phyloP scores from a whole-genome alignment of 2,888 invertebrate species.

The Amblyteles armatorius region DNA sequence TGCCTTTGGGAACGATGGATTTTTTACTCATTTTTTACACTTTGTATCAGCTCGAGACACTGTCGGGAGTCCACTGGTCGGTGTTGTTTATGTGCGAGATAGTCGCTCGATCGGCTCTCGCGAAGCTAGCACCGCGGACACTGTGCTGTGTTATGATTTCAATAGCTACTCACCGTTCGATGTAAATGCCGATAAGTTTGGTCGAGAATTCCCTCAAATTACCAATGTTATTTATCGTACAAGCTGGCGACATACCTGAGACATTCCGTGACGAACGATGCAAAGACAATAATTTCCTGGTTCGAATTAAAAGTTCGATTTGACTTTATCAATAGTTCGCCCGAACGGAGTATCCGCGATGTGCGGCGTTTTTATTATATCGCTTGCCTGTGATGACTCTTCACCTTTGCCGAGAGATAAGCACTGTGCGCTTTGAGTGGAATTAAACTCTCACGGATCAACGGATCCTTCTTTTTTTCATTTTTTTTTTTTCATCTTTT shows the following conservation, averaged over 20 bases:
- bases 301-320: conserved; percentile 70
- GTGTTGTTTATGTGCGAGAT: conserved; percentile 33
- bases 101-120: conserved; percentile 6
- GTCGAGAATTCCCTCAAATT: background rate
- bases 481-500: background rate
- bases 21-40: conserved; percentile 57
- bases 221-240: conserved; percentile 3
- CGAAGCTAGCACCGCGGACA: background rate
- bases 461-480: conserved; percentile 37
- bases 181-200: background rate
- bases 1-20: background rate
- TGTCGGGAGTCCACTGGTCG: conserved; percentile 32
- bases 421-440: conserved; percentile 35
- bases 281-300: conserved; percentile 72
- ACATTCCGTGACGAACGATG: conserved; percentile 73
- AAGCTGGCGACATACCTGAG: conserved; percentile 74
- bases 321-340: conserved; percentile 70
- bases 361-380: conserved; percentile 74
- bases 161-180: conserved; percentile 13
- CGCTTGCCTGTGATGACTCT: conserved; percentile 76
- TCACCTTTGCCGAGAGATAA: conserved; percentile 73
- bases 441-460: conserved; percentile 56
- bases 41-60: background rate
- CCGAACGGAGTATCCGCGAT: conserved; percentile 67
- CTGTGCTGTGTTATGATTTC: conserved; percentile 44